These are phyloP conservation scores for Trichopoda pennipes DNA, from an alignment of 2,888 invertebrate genomes.

Conservation along the genomic window DNA sequence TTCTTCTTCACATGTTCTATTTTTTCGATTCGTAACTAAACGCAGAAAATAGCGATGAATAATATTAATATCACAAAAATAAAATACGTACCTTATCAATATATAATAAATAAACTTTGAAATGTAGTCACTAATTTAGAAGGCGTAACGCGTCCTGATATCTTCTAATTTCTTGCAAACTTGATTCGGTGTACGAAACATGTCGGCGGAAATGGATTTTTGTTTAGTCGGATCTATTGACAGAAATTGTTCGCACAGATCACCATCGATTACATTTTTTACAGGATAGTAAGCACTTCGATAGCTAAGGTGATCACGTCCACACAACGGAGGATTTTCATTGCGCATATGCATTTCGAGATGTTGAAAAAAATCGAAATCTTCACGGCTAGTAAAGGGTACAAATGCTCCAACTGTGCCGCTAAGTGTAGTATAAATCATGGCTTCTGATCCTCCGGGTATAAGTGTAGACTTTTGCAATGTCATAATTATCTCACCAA, in stretches of 20 bases:
- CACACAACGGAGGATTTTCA: slow-evolving; percentile 97
- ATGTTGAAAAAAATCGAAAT: slow-evolving; percentile 99
- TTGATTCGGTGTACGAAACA: slow-evolving; percentile 97
- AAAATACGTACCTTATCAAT: slow-evolving; percentile 20
- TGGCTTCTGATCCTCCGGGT: slow-evolving; percentile 97
- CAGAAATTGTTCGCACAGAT: slow-evolving; percentile 99
- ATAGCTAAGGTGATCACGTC: slow-evolving; percentile 97
- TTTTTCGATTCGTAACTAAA: no score
- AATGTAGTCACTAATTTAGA: slow-evolving; percentile 83
- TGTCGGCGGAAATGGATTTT: slow-evolving; percentile 95
- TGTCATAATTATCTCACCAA: slow-evolving; percentile 98
- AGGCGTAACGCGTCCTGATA: slow-evolving; percentile 98
- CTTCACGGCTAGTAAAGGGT: slow-evolving; percentile 97
- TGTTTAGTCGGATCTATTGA: slow-evolving; percentile 96
- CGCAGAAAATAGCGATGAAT: no score
- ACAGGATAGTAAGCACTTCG: slow-evolving; percentile 97
- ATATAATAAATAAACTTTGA: neutral
- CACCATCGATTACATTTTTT: slow-evolving; percentile 98
- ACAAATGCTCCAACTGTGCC: slow-evolving; percentile 96
- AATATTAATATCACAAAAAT: neutral
- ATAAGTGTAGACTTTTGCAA: slow-evolving; percentile 97
- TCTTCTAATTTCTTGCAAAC: slow-evolving; percentile 99
- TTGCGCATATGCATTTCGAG: slow-evolving; percentile 99
- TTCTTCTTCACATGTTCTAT: no score
- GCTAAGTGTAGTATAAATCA: slow-evolving; percentile 97